Conservation (phyloP, 2,888 invertebrate genomes). For the Frankliniella fusca region DNA sequence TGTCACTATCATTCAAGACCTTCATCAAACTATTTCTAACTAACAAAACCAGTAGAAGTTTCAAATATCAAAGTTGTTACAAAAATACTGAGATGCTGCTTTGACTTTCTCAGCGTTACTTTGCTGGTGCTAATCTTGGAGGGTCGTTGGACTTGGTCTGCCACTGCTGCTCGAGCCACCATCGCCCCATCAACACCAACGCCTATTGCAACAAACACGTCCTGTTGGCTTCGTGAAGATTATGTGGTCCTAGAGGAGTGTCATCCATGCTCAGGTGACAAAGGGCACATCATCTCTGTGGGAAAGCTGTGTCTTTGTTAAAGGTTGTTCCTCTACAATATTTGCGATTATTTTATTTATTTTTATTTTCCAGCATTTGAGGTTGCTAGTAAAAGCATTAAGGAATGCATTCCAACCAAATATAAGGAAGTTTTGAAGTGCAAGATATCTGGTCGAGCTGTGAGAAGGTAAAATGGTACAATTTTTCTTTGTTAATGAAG, state of each 20-base stretch:
- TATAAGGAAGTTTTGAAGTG: slow-evolving; percentile 79
- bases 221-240: slow-evolving; percentile 67
- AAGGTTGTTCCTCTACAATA: slow-evolving; percentile 22
- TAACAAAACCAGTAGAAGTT: too few species aligned
- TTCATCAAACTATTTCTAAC: too few species aligned
- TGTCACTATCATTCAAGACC: too few species aligned
- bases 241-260: slow-evolving; percentile 71
- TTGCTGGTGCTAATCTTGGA: slow-evolving; percentile 76
- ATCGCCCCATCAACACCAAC: slow-evolving; percentile 43
- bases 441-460: slow-evolving; percentile 68
- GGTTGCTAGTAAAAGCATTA: slow-evolving; percentile 73
- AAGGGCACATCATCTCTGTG: slow-evolving; percentile 15
- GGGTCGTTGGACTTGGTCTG: slow-evolving; percentile 64
- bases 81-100: not conserved
- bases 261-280: slow-evolving; percentile 73
- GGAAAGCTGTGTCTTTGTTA: not conserved
- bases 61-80: too few species aligned
- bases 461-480: slow-evolving; percentile 59
- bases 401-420: slow-evolving; percentile 76
- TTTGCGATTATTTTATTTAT: slow-evolving; percentile 30
- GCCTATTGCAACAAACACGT: slow-evolving; percentile 69
- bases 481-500: slow-evolving; percentile 30
- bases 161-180: slow-evolving; percentile 46
- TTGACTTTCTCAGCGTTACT: slow-evolving; percentile 61
- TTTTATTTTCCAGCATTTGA: slow-evolving; percentile 63